phyloP scores from a whole-genome alignment of 2,113 vertebrate genomes.

The Corythoichthys haematopterus region DNA sequence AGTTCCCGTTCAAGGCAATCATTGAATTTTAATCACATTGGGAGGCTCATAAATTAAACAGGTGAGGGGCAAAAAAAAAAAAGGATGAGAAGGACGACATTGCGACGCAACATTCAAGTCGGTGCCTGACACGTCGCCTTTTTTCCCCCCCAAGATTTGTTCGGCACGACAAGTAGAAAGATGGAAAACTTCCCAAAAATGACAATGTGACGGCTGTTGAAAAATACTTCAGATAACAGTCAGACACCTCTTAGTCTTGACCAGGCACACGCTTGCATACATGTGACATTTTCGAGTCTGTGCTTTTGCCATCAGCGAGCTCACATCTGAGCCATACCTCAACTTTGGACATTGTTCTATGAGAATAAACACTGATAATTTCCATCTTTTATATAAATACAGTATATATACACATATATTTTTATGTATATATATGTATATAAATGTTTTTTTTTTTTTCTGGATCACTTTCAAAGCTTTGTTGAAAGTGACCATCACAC shows the following conservation, averaged over 20 bases:
- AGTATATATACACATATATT: constrained; percentile 12
- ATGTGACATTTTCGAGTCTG: constrained; percentile 40
- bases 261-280: not conserved
- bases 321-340: constrained; percentile 39
- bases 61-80: constrained; percentile 18
- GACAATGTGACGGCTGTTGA: constrained; percentile 31
- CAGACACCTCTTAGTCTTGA: constrained; percentile 1
- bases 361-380: constrained; percentile 64
- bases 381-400: constrained; percentile 26
- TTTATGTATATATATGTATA: not conserved
- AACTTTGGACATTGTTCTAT: constrained; percentile 56
- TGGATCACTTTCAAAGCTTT: constrained; percentile 1
- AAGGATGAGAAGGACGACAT: constrained; percentile 37
- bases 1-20: constrained; percentile 73
- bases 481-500: constrained; percentile 8
- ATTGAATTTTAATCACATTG: constrained; percentile 66
- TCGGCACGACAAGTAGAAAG: not conserved
- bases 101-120: constrained; percentile 45
- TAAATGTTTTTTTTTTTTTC: not conserved
- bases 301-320: constrained; percentile 44
- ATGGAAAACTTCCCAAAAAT: not conserved
- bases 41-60: constrained; percentile 72
- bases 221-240: constrained; percentile 11
- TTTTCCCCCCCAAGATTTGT: not conserved
- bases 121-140: constrained; percentile 22